Evolutionary conservation across 2,113 vertebrate genomes (phyloP).

Genomic region (Acanthochromis polyacanthus): DNA sequence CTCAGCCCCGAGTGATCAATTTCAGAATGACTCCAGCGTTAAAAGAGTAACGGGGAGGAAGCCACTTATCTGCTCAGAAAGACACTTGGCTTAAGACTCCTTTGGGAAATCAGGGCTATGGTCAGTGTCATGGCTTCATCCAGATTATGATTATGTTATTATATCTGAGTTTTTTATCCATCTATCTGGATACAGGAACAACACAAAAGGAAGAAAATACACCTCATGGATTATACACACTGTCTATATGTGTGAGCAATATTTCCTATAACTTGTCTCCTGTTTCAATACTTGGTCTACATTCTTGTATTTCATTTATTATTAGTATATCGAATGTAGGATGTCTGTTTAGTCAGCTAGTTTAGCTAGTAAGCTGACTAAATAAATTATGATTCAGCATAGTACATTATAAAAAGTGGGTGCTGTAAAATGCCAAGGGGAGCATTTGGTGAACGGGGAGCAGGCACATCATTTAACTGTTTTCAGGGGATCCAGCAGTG

Average conservation of each 20-base stretch:
- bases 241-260: background rate
- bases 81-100: slow-evolving; percentile 5
- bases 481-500: background rate
- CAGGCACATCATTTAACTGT: background rate
- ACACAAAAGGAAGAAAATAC: background rate
- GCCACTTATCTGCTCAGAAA: slow-evolving; percentile 9
- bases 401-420: background rate
- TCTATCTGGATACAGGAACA: background rate
- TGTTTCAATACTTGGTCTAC: background rate
- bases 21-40: background rate
- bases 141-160: slow-evolving; percentile 6
- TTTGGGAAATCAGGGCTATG: slow-evolving; percentile 28
- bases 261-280: background rate
- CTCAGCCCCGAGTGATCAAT: background rate
- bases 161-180: background rate
- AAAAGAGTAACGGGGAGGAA: background rate
- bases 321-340: background rate
- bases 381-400: slow-evolving; percentile 5
- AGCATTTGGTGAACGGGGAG: background rate
- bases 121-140: slow-evolving; percentile 5
- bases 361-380: background rate
- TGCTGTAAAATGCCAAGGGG: slow-evolving; percentile 4
- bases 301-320: background rate
- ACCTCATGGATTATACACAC: background rate
- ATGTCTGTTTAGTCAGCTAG: background rate